Evolutionary conservation across 2,113 vertebrate species (phyloP).

Genomic region (Apodemus sylvaticus): DNA sequence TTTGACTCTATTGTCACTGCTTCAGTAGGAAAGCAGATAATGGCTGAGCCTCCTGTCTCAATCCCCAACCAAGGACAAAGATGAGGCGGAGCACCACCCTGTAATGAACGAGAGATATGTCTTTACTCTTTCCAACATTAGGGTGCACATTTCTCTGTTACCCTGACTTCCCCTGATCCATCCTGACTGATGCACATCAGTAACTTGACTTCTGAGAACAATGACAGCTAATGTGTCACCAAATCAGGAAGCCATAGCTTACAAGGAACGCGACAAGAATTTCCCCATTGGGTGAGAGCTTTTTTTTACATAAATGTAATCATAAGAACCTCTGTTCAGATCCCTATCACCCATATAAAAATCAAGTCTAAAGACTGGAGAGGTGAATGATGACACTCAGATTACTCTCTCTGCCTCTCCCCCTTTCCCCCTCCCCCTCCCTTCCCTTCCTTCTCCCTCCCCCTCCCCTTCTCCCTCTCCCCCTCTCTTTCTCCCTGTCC

Average conservation of each 20-base stretch:
- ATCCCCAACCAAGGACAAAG: background rate
- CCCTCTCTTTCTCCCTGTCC: background rate
- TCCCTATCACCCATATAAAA: background rate
- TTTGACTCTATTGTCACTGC: background rate
- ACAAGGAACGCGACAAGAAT: background rate
- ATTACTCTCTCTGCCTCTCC: too few species aligned
- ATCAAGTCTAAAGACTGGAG: background rate
- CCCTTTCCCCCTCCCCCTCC: accelerated
- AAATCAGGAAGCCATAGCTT: background rate
- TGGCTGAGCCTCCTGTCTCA: background rate
- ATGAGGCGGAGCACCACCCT: too few species aligned
- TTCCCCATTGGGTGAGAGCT: background rate
- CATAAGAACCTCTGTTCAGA: background rate
- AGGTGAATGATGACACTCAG: too few species aligned
- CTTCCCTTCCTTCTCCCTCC: too few species aligned
- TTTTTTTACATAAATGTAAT: background rate
- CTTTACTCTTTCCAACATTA: background rate
- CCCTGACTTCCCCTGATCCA: background rate
- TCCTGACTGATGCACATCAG: background rate
- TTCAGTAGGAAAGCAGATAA: background rate
- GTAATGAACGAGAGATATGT: background rate
- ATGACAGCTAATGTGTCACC: background rate
- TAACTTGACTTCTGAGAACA: background rate
- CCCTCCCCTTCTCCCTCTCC: background rate
- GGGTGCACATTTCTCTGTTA: background rate